Base-by-base conservation (phyloP, 2,888 invertebrate species). In the Sericinus montela region DNA sequence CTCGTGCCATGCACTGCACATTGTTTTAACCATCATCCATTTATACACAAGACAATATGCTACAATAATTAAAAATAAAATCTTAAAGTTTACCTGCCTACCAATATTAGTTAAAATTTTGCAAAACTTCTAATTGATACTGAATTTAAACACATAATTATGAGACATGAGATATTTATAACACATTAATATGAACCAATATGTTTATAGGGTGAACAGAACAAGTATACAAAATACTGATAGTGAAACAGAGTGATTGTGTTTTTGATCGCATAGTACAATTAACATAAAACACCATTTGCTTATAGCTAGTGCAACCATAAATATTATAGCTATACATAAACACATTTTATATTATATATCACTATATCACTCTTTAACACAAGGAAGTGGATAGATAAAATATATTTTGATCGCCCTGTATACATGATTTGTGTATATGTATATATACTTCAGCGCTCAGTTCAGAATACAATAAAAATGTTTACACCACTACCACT, bases 221-320 rank as follows among this genome's bases (percentile, higher is more conserved):
- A n/a, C n/a, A n/a, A n/a, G n/a, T n/a, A n/a, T 19, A 19, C 19
- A 19, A 5, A 19, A 19, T 35, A 47, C 32, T 23, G 29, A 48
- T n/a, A 40, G 41, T 48, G 42, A 7, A 25, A 43, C 16, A 13
- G 19, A 42, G n/a, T 30, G 25, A 29, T 39, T 35, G 41, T 16
- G 15, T 51, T 13, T 53, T 65, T 66, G 63, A 72, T 74, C 70
- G 72, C 73, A 69, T 62, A 59, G 61, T 71, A 19, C 58, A 48
- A 65, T 77, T 77, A 79, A 79, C 77, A 79, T 78, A 75, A 77
- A 74, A 71, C 65, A 76, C 66, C 66, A 67, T 71, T 67, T 60
- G 63, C 76, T 77, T 77, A 79, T 52, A 48, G 48, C 48, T 48
- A 48, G 43, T 38, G 48, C 35, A 42, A 41, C 41, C 40, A 47